A percentile compares a stretch with the other conserved stretches of the same genome.
phyloP scores from a whole-genome alignment of 2,113 vertebrate species.

The Pongo abelii region DNA sequence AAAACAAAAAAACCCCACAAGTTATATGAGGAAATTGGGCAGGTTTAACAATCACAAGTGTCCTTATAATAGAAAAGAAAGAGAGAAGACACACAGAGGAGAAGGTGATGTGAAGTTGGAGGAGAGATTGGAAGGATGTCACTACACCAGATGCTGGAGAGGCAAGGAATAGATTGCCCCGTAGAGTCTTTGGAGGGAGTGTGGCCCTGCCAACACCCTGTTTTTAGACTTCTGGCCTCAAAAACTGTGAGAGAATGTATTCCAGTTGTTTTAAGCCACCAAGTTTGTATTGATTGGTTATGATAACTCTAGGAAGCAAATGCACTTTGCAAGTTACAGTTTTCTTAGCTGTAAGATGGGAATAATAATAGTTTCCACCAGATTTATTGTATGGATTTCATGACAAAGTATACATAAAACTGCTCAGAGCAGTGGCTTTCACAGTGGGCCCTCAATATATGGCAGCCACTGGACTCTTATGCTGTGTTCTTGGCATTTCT shows the following conservation, averaged over 20 bases:
- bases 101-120: not conserved
- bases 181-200: not conserved
- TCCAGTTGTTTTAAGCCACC: not conserved
- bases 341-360: slow-evolving; percentile 2
- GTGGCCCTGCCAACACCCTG: not conserved
- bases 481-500: not conserved
- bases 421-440: not conserved
- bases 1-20: no score
- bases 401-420: not conserved
- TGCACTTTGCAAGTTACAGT: not conserved
- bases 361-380: not conserved
- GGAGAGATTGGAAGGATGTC: not conserved
- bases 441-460: not conserved
- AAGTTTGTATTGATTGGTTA: not conserved
- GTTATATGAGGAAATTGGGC: no score
- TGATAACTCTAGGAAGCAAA: not conserved
- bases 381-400: not conserved
- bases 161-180: not conserved
- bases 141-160: not conserved
- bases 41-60: not conserved
- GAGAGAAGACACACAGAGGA: not conserved
- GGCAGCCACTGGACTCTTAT: not conserved
- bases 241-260: not conserved
- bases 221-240: not conserved
- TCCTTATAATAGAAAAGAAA: not conserved